Percentiles rank a stretch among this genome's conserved stretches.
Conservation (phyloP, 2,888 invertebrate genomes). For the Drosophila meridiana region DNA sequence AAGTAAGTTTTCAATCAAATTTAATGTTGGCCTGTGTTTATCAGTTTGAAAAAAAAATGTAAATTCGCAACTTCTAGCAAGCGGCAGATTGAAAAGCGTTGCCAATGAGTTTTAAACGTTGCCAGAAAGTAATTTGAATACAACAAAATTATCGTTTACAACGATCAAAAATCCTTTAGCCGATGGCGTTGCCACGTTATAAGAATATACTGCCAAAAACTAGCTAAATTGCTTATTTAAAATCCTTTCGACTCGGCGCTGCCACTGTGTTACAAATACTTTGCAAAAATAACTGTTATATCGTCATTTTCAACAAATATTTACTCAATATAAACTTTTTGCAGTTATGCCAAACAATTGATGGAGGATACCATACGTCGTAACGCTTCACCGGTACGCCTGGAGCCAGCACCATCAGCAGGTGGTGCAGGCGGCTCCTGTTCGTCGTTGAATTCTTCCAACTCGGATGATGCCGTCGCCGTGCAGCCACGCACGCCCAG, state of each 20-base stretch:
- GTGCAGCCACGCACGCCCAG: slow-evolving; percentile 80
- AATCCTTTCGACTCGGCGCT: background rate
- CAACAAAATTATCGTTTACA: background rate
- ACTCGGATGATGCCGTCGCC: slow-evolving; percentile 85
- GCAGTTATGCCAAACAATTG: slow-evolving; percentile 94
- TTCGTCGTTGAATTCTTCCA: slow-evolving; percentile 92
- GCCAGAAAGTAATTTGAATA: background rate
- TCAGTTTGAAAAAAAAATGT: no score
- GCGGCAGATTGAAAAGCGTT: background rate
- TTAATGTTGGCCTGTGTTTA: background rate
- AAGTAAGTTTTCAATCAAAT: slow-evolving; percentile 87
- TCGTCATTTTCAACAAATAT: background rate
- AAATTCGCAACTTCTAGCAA: no score
- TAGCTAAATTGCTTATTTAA: background rate
- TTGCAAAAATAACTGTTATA: slow-evolving; percentile 17
- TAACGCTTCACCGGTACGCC: slow-evolving; percentile 95
- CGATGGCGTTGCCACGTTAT: background rate
- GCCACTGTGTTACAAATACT: background rate
- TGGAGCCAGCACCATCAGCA: slow-evolving; percentile 86
- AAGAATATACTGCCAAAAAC: background rate
- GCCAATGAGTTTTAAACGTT: background rate
- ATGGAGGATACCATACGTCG: slow-evolving; percentile 98
- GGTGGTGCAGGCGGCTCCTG: slow-evolving; percentile 88
- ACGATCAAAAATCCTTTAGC: background rate
- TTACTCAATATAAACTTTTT: slow-evolving; percentile 3